These are phyloP conservation scores for Steinernema scapterisci DNA, from an alignment of 2,888 invertebrate species.

Conservation along the genomic window DNA sequence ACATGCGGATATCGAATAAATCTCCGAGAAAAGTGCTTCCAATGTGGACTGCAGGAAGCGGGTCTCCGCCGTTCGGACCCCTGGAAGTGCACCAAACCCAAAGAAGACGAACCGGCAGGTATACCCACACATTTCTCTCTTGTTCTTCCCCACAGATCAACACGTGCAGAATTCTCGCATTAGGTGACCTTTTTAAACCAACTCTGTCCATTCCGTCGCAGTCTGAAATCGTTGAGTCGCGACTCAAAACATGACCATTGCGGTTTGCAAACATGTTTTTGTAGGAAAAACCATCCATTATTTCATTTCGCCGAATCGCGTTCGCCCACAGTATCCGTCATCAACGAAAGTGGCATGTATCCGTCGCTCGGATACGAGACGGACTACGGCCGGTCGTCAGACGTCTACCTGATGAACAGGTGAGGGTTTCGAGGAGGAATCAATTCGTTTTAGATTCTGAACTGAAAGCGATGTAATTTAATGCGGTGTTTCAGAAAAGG, in stretches of 20 bases:
- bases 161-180: neutral
- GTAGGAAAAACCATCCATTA: constrained; percentile 8
- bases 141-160: too few relatives aligned
- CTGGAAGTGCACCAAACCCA: neutral
- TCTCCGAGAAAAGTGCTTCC: neutral
- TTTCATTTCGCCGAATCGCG: neutral
- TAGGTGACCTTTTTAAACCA: constrained; percentile 22
- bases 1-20: neutral
- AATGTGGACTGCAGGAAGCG: neutral
- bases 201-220: neutral
- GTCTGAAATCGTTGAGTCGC: neutral
- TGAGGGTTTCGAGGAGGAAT: neutral
- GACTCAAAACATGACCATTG: neutral
- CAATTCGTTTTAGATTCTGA: too few relatives aligned
- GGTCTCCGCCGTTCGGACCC: neutral
- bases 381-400: neutral
- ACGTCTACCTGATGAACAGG: neutral
- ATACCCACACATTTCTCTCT: neutral
- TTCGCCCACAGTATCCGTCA: constrained; percentile 24
- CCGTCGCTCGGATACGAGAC: neutral
- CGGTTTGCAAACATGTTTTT: constrained; percentile 23
- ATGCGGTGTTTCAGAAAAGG: neutral
- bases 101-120: neutral
- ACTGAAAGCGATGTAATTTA: neutral
- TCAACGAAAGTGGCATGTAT: constrained; percentile 21